A percentile compares a stretch with the other conserved stretches of the same genome.
Conservation (phyloP, 1,140 invertebrate species). For the Bombyx mori region DNA sequence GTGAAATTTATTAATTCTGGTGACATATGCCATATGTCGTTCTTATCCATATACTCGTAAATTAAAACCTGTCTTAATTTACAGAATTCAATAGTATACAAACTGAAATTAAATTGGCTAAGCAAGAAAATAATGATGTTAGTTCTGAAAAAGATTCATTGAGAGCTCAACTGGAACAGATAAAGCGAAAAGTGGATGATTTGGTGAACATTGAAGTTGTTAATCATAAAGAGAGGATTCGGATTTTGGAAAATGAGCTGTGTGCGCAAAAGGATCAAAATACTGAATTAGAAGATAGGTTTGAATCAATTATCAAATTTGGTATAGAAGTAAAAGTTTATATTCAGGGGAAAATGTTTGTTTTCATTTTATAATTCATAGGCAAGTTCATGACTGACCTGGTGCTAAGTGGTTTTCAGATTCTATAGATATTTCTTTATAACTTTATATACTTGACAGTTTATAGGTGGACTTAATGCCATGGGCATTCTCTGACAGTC, state of each 20-base stretch:
- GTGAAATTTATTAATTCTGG: not conserved
- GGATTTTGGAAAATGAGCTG: conserved; percentile 28
- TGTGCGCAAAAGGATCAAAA: conserved; percentile 29
- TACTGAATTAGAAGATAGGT: conserved; percentile 45
- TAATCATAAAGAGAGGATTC: conserved; percentile 31
- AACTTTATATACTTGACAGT: too few relatives aligned
- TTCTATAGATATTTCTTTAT: too few relatives aligned
- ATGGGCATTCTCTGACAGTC: too few relatives aligned
- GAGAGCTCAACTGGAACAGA: conserved; percentile 25
- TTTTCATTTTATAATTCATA: too few relatives aligned
- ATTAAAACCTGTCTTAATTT: conserved; percentile 7
- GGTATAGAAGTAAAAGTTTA: too few relatives aligned
- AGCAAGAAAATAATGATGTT: conserved; percentile 24
- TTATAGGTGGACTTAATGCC: too few relatives aligned
- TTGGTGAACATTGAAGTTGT: conserved; percentile 23
- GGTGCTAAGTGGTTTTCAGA: too few relatives aligned
- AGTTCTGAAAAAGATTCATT: conserved; percentile 33
- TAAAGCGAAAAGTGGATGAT: conserved; percentile 31
- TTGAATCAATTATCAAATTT: not conserved
- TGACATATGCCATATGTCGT: too few relatives aligned
- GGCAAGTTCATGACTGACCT: too few relatives aligned
- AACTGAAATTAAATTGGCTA: conserved; percentile 26
- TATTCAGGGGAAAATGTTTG: too few relatives aligned
- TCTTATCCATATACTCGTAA: not conserved
- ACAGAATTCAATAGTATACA: conserved; percentile 30